Evolutionary conservation across 2,888 invertebrate genomes (phyloP).

Genomic region (Stenichneumon culpator): DNA sequence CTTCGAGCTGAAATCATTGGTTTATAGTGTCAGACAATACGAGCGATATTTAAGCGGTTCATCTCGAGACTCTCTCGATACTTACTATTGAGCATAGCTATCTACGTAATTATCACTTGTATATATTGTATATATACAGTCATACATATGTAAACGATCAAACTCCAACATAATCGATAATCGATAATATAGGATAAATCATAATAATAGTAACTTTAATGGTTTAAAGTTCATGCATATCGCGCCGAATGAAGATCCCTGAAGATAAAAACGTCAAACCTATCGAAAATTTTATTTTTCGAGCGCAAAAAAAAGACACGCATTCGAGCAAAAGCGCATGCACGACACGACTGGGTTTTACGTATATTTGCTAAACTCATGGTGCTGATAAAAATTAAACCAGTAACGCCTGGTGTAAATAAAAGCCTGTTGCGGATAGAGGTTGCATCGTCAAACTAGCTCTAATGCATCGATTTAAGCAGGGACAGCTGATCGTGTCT

Average conservation of each 20-base stretch:
- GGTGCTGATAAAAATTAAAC: constrained; percentile 63
- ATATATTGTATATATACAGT: background rate
- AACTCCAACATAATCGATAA: constrained; percentile 57
- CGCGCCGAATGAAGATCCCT: constrained; percentile 18
- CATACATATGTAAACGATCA: constrained; percentile 31
- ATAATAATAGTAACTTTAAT: constrained; percentile 7
- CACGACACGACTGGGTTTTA: constrained; percentile 38
- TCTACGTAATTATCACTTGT: constrained; percentile 54
- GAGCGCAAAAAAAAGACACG: background rate
- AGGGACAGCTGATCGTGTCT: constrained; percentile 10
- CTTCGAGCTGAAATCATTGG: constrained; percentile 78
- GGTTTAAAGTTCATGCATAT: constrained; percentile 38
- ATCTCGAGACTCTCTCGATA: constrained; percentile 37
- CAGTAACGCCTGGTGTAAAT: constrained; percentile 57
- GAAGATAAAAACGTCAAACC: background rate
- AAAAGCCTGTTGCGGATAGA: constrained; percentile 61
- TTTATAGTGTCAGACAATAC: constrained; percentile 32
- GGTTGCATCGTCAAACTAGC: constrained; percentile 45
- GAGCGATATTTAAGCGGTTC: background rate
- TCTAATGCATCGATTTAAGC: constrained; percentile 17
- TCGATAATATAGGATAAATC: constrained; percentile 28
- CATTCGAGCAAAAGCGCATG: constrained; percentile 59
- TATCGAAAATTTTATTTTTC: background rate
- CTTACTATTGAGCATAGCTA: constrained; percentile 57
- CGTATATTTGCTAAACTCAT: constrained; percentile 48